Evolutionary conservation across 2,888 invertebrate species (phyloP).

Genomic region (Lissonota sp.): DNA sequence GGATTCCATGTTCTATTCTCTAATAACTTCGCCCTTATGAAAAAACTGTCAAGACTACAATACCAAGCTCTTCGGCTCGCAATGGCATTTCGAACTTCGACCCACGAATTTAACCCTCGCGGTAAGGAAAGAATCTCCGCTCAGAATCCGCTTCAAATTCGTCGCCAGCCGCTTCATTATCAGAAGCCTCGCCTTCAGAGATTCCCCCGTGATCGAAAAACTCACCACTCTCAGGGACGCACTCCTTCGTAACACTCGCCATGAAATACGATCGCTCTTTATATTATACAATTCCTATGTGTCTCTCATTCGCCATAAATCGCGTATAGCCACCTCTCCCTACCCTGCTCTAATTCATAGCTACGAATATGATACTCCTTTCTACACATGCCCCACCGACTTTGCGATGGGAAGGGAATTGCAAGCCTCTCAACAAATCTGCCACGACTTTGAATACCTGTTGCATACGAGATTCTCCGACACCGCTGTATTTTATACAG

Average conservation of each 20-base stretch:
- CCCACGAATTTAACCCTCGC: neutral
- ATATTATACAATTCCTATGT: neutral
- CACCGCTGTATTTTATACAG: neutral
- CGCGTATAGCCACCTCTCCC: neutral
- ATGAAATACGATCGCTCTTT: neutral
- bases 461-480: too few relatives aligned
- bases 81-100: neutral
- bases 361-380: neutral
- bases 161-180: neutral
- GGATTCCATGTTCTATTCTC: neutral
- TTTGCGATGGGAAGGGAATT: neutral
- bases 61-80: constrained; percentile 11
- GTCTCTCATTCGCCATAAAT: neutral
- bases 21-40: neutral
- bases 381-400: neutral
- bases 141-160: neutral
- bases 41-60: constrained; percentile 6
- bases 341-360: neutral
- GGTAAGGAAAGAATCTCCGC: neutral
- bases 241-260: neutral
- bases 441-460: neutral
- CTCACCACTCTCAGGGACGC: neutral
- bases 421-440: neutral
- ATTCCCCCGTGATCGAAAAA: neutral
- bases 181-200: neutral